Evolutionary conservation across 2,888 invertebrate genomes (phyloP), one percentile per base, ranked within the genome.

Genomic region (Metopia argyrocephala): DNA sequence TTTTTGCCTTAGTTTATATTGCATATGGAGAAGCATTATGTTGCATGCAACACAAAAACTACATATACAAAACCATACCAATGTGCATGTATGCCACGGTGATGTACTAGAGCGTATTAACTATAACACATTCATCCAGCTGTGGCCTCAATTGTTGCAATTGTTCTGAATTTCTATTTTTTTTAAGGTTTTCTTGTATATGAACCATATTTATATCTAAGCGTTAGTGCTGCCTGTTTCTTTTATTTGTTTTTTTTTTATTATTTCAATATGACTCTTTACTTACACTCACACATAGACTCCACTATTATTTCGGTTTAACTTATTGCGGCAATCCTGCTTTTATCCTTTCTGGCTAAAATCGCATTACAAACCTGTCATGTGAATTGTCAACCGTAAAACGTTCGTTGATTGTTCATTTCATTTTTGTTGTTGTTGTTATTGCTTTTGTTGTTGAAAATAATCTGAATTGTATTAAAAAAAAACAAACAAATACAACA

Each of bases 321-420:
- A 50, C 27, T 64, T 50, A 64, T 50, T 64, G 85, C 85, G 83
- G 85, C 85, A 86, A 85, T 87, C 87, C 88, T 87, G 87, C 86
- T 86, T 87, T 87, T 87, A 88, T 87, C 85, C 83, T 86, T 83
- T 80, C 85, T 87, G n/a, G n/a, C n/a, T n/a, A n/a, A 87, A 87
- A 88, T 88, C 88, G 86, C 86, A 86, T 88, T 88, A 87, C 87
- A 84, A 86, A 86, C 86, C 87, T 88, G 87, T 87, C 87, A 87
- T 86, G 87, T 86, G 87, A 86, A 87, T 86, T 87, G 87, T 87
- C 87, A 88, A 87, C 87, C 86, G 87, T 87, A 85, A 86, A 87
- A 85, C 87, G 87, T 85, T 86, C 85, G 87, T 84, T 87, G 88
- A 87, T 87, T 88, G 87, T 87, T 88, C 86, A 86, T 86, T 88